These are phyloP conservation scores for Hemicrepidius hirtus DNA, from an alignment of 2,888 invertebrate species.

Conservation along the genomic window DNA sequence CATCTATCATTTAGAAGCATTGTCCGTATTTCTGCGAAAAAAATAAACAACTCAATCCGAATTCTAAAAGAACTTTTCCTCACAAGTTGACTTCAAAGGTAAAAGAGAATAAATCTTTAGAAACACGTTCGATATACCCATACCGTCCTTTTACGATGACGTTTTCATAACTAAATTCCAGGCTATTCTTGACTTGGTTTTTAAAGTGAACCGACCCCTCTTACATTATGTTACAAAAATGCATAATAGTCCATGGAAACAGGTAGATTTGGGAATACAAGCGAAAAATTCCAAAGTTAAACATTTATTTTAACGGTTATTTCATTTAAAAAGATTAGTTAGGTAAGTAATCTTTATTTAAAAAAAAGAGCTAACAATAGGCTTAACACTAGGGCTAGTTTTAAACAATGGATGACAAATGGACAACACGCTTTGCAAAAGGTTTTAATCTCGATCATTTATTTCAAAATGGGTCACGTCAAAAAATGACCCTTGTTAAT, in stretches of 20 bases:
- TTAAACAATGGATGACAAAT: constrained; percentile 71
- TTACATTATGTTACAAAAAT: background rate
- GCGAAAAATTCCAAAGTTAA: too few species aligned
- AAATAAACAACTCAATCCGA: constrained; percentile 1
- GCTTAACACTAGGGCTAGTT: constrained; percentile 44
- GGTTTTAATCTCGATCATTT: constrained; percentile 64
- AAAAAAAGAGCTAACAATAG: constrained; percentile 25
- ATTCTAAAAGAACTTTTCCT: too few species aligned
- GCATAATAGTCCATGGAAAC: too few species aligned
- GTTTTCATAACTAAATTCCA: constrained; percentile 3
- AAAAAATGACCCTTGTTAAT: constrained; percentile 69
- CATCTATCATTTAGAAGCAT: too few species aligned
- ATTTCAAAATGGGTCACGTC: constrained; percentile 64
- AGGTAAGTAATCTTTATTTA: too few species aligned
- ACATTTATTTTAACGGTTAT: background rate
- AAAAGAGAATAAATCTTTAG: too few species aligned
- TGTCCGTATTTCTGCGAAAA: background rate
- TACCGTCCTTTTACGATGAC: too few species aligned
- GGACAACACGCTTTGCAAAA: constrained; percentile 64
- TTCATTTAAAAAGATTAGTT: background rate
- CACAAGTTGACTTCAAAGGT: too few species aligned
- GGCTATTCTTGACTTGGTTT: constrained; percentile 10
- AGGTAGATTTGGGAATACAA: too few species aligned
- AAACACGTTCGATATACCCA: too few species aligned
- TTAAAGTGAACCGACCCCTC: constrained; percentile 21